Evolutionary conservation across 2,797 vertebrate species (phyloP).

Genomic region (Heteromormyrus szaboi): DNA sequence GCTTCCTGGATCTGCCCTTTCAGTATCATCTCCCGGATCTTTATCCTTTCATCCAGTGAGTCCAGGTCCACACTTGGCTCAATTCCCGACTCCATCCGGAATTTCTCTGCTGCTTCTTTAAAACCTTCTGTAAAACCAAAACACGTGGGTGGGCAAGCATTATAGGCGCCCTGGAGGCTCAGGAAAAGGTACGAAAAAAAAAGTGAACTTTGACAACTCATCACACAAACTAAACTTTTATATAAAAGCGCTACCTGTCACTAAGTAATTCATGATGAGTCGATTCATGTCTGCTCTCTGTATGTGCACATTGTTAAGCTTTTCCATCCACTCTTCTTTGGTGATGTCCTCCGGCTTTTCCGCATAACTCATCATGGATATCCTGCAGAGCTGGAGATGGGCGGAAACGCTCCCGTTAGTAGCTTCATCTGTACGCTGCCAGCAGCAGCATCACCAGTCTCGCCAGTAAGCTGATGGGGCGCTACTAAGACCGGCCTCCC

Average conservation of each 20-base stretch:
- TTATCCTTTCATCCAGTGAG: slow-evolving; percentile 91
- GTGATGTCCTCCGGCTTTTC: slow-evolving; percentile 93
- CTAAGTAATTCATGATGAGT: slow-evolving; percentile 97
- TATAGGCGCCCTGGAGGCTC: not conserved
- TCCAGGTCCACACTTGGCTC: slow-evolving; percentile 93
- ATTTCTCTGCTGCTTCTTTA: slow-evolving; percentile 95
- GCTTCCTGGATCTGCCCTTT: slow-evolving; percentile 96
- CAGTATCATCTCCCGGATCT: slow-evolving; percentile 92
- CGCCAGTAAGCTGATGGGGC: not conserved
- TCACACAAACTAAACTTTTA: not conserved
- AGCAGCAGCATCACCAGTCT: not conserved
- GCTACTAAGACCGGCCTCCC: not conserved
- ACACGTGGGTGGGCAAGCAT: not conserved
- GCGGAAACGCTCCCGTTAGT: not conserved
- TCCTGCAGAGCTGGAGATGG: slow-evolving; percentile 36
- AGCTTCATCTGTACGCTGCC: not conserved
- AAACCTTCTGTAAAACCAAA: slow-evolving; percentile 75
- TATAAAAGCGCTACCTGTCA: slow-evolving; percentile 70
- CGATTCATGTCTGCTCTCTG: slow-evolving; percentile 97
- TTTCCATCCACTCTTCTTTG: slow-evolving; percentile 97
- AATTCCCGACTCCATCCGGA: slow-evolving; percentile 93
- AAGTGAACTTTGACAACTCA: not conserved
- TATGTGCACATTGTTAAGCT: slow-evolving; percentile 90
- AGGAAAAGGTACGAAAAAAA: not conserved
- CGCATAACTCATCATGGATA: slow-evolving; percentile 87